phyloP scores from a whole-genome alignment of 2,113 vertebrate species.

The Onychostoma macrolepis region DNA sequence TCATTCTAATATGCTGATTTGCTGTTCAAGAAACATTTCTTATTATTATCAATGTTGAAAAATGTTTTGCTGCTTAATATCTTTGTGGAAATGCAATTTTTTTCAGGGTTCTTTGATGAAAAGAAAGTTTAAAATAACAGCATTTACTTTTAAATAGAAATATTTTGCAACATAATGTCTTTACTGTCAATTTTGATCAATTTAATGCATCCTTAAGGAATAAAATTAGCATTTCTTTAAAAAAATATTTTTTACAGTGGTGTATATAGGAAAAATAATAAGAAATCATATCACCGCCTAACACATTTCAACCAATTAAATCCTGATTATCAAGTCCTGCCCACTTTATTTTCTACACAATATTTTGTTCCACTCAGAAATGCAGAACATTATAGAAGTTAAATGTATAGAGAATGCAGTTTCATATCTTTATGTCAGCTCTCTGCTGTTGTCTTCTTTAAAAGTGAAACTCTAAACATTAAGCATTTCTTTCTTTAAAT shows the following conservation, averaged over 20 bases:
- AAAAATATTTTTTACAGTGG: not conserved
- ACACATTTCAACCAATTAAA: not conserved
- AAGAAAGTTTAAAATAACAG: not conserved
- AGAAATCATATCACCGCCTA: not conserved
- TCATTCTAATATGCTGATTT: not conserved
- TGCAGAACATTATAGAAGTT: not conserved
- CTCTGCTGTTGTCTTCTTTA: not conserved
- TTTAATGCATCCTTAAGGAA: not conserved
- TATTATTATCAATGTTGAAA: not conserved
- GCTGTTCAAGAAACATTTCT: not conserved
- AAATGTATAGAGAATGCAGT: not conserved
- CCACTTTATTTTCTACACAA: not conserved
- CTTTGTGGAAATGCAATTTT: not conserved
- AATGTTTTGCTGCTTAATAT: not conserved
- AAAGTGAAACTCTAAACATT: not conserved
- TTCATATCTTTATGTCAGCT: not conserved
- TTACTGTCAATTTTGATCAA: not conserved
- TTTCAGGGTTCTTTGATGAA: not conserved
- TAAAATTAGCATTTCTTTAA: not conserved
- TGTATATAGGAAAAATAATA: not conserved
- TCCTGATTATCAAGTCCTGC: not conserved
- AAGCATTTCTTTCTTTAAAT: not conserved
- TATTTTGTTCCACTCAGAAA: slow-evolving; percentile 1
- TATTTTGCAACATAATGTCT: not conserved
- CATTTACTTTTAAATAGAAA: not conserved